A percentile compares a stretch with the other conserved stretches of the same genome.
These are phyloP conservation scores for Barbus barbus DNA, from an alignment of 2,113 vertebrate genomes.

Conservation along the genomic window DNA sequence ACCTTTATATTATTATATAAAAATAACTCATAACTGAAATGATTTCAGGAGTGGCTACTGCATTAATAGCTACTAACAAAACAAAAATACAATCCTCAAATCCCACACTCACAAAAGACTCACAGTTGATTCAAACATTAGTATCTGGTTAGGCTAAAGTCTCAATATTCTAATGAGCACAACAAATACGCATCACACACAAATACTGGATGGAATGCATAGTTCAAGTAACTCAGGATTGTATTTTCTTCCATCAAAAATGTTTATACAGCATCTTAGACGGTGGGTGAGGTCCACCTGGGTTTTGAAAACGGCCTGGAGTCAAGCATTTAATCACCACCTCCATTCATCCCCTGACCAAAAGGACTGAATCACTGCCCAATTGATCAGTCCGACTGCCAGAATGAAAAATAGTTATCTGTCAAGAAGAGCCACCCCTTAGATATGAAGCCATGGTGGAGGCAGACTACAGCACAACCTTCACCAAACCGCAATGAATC, in stretches of 20 bases:
- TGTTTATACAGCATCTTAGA: neutral
- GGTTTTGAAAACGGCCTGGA: conserved; percentile 4
- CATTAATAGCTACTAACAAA: neutral
- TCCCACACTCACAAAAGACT: neutral
- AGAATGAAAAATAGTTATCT: conserved; percentile 38
- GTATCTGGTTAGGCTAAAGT: neutral
- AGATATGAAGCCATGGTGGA: conserved; percentile 18
- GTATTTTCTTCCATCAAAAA: neutral
- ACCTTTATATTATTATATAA: too few relatives aligned
- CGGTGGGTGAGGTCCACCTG: neutral
- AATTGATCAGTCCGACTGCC: conserved; percentile 42
- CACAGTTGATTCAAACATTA: neutral
- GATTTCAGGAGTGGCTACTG: neutral
- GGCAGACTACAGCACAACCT: conserved; percentile 22
- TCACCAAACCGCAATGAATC: conserved; percentile 27
- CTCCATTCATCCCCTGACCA: conserved; percentile 3
- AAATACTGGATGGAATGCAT: neutral
- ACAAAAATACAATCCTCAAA: too few relatives aligned
- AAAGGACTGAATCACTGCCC: conserved; percentile 12
- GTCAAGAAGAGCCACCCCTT: conserved; percentile 23
- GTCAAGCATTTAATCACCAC: conserved; percentile 32
- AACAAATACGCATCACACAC: neutral
- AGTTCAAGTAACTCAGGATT: neutral
- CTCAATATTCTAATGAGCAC: neutral
- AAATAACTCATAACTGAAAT: too few relatives aligned